Evolutionary conservation across 1,140 invertebrate species (phyloP), one percentile per base, ranked within the genome.

Genomic region (Chelonus insularis): DNA sequence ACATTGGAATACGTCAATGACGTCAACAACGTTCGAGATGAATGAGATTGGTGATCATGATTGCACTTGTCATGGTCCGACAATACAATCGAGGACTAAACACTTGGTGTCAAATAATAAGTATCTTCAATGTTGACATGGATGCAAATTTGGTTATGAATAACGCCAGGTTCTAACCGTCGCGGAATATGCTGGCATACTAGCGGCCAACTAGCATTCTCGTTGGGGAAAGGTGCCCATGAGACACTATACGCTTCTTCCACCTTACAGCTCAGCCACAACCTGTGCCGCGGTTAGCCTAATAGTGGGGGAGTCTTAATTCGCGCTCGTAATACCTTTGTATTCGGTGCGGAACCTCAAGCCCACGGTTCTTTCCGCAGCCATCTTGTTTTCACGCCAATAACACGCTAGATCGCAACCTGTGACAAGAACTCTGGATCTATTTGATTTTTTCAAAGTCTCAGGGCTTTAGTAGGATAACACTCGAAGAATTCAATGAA

Each of bases 171-270:
- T 57, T 29, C 52, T 55, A 55, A 16, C 41, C 47, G 45, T 57
- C 45, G 55, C 60, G 36, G 56, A 57, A 62, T 62, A 51, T 41
- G 14, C 54, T 57, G 55, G 60, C 60, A 51, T 62, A 62, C 54
- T 62, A 62, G 47, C 55, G 52, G 11, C 21, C 34, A 57, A 37
- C 29, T 12, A 62, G 54, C 54, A 56, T 62, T 62, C 43, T 47
- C 32, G 7, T 54, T 41, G 47, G 60, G 41, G 55, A 62, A 62
- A 57, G 55, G 60, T 52, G 60, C 54, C 60, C 60, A 41, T 62
- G 60, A 62, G 43, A 57, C 32, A 50, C 54, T 52, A 52, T 51
- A 62, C 25, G 60, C 47, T 57, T 62, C 60, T 50, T 50, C 60
- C 60, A 56, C 54, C 54, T 56, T 56, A 56, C 39, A 16, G 37